phyloP scores from a whole-genome alignment of 2,888 invertebrate species.

The Rhaphigaster nebulosa region DNA sequence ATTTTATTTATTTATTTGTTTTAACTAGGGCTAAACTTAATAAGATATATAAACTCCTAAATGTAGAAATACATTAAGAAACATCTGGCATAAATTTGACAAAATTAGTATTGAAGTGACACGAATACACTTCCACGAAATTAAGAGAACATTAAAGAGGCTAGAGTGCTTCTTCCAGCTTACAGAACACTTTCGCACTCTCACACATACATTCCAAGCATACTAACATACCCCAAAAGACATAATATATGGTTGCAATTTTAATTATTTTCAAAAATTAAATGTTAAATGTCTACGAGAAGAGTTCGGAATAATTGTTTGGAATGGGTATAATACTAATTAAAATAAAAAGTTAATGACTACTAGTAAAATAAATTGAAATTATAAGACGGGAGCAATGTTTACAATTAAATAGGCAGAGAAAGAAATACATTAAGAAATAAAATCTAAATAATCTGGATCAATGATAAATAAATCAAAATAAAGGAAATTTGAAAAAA shows the following conservation, averaged over 20 bases:
- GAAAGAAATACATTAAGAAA: background rate
- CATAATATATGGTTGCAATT: conserved; percentile 43
- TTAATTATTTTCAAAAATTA: background rate
- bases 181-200: background rate
- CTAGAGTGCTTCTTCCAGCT: conserved; percentile 30
- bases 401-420: background rate
- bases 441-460: background rate
- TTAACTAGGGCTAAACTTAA: background rate
- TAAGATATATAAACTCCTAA: background rate
- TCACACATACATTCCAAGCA: conserved; percentile 52
- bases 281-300: background rate
- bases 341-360: background rate
- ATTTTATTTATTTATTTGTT: background rate
- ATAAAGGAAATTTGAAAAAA: background rate
- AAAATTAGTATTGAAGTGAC: background rate
- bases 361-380: background rate
- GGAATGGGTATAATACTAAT: background rate
- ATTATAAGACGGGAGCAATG: background rate
- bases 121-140: conserved; percentile 27
- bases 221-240: conserved; percentile 59
- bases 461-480: background rate
- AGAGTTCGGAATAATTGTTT: background rate
- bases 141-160: background rate
- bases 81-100: background rate
- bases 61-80: background rate